Evolutionary conservation across 2,797 vertebrate species (phyloP).

Genomic region (Lagodon rhomboides): DNA sequence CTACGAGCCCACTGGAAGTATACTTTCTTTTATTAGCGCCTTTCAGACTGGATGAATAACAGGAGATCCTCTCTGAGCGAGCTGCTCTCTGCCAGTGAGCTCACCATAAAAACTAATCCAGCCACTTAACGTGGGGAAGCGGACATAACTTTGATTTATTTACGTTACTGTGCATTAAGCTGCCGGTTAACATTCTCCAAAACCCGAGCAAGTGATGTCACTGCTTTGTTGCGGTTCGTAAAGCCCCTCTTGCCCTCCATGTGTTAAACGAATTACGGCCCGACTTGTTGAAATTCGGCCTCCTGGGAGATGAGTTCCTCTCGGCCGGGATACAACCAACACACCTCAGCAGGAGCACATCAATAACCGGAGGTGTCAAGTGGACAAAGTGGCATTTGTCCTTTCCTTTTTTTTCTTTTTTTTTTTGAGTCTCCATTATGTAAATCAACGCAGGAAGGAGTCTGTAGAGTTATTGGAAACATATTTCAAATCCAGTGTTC

Average conservation of each 20-base stretch:
- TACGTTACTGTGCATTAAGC: conserved; percentile 79
- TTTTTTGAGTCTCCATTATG: neutral
- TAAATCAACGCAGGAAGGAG: conserved; percentile 13
- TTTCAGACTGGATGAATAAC: conserved; percentile 64
- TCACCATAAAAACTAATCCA: conserved; percentile 76
- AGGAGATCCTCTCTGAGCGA: conserved; percentile 53
- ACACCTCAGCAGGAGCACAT: conserved; percentile 66
- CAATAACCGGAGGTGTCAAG: conserved; percentile 69
- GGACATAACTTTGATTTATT: conserved; percentile 81
- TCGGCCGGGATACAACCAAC: conserved; percentile 56
- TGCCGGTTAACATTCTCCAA: conserved; percentile 78
- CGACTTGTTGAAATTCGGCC: conserved; percentile 81
- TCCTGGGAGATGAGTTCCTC: conserved; percentile 64
- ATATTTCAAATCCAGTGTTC: neutral
- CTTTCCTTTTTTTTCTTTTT: conserved; percentile 13
- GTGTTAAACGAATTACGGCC: conserved; percentile 84
- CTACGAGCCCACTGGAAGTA: conserved; percentile 52
- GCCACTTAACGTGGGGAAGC: conserved; percentile 71
- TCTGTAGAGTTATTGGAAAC: conserved; percentile 22
- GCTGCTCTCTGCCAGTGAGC: conserved; percentile 60
- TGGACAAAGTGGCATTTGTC: conserved; percentile 54
- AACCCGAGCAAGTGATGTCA: conserved; percentile 81
- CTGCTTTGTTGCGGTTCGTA: conserved; percentile 74
- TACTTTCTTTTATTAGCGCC: conserved; percentile 70
- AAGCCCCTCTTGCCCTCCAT: conserved; percentile 73